A percentile compares a stretch with the other conserved stretches of the same genome.
Conservation (phyloP, 23 tunicate species). For the Oikopleura dioica region DNA sequence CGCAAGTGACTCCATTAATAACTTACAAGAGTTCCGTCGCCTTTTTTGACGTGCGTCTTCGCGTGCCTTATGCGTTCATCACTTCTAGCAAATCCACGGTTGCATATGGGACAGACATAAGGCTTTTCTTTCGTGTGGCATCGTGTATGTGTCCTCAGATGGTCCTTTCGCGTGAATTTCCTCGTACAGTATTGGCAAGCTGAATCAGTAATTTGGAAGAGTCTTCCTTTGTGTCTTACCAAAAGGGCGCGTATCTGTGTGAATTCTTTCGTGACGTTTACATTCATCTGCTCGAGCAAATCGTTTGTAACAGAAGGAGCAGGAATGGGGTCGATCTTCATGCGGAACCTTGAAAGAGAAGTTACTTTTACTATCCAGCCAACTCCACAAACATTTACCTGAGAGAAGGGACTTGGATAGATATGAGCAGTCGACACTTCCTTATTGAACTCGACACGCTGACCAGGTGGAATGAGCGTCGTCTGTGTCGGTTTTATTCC, state of each 20-base stretch:
- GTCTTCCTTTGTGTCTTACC: background rate
- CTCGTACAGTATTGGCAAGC: background rate
- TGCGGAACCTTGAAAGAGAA: background rate
- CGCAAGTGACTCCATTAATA: background rate
- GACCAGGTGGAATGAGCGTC: too few species aligned
- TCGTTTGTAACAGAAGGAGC: constrained; percentile 11
- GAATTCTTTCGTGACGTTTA: constrained; percentile 10
- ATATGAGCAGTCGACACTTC: background rate
- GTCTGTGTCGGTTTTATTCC: constrained; percentile 4
- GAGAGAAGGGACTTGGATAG: constrained; percentile 8
- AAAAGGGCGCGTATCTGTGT: constrained; percentile 12
- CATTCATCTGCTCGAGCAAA: constrained; percentile 12
- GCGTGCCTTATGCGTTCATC: background rate
- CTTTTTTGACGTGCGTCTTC: constrained; percentile 9
- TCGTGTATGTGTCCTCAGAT: constrained; percentile 10
- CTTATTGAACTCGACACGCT: background rate
- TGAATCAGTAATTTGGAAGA: background rate
- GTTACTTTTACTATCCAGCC: too few species aligned
- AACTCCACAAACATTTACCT: too few species aligned
- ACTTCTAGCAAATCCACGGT: constrained; percentile 11
- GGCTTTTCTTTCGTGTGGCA: constrained; percentile 12
- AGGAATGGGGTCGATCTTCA: constrained; percentile 11
- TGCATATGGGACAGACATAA: background rate
- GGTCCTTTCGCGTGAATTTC: background rate
- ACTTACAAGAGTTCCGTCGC: constrained; percentile 11